phyloP scores from a whole-genome alignment of 2,797 vertebrate genomes.

The Schizothorax lantsangensis region DNA sequence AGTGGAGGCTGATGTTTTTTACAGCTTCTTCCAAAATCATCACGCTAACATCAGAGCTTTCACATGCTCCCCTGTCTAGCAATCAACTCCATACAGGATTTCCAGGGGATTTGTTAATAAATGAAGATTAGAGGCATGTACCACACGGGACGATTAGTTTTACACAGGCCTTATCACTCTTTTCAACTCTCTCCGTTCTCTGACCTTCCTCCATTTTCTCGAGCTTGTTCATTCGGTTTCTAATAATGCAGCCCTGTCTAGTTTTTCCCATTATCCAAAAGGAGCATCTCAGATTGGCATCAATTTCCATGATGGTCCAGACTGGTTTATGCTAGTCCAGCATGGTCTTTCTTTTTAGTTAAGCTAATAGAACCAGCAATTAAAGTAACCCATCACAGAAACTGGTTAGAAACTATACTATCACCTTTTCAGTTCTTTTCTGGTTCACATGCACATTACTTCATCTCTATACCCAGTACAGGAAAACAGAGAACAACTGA shows the following conservation, averaged over 20 bases:
- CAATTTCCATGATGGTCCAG: neutral
- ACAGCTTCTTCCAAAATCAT: slow-evolving; percentile 11
- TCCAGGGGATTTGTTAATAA: slow-evolving; percentile 42
- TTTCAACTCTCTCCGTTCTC: slow-evolving; percentile 32
- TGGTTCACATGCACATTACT: neutral
- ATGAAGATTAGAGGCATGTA: slow-evolving; percentile 40
- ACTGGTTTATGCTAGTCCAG: neutral
- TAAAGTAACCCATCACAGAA: neutral
- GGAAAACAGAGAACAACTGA: slow-evolving; percentile 8
- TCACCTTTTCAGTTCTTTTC: neutral
- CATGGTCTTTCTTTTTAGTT: neutral
- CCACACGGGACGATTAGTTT: neutral
- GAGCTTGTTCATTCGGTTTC: slow-evolving; percentile 52
- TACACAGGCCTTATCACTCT: neutral
- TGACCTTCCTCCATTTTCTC: neutral
- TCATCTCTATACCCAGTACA: slow-evolving; percentile 32
- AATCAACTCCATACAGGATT: slow-evolving; percentile 49
- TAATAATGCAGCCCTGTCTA: slow-evolving; percentile 64
- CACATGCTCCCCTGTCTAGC: slow-evolving; percentile 30
- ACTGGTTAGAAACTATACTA: neutral
- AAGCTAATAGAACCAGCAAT: neutral
- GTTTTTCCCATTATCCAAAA: slow-evolving; percentile 51
- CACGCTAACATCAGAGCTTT: slow-evolving; percentile 25
- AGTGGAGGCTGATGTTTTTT: slow-evolving; percentile 21
- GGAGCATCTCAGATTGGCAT: neutral